Evolutionary conservation across 2,797 vertebrate genomes (phyloP), one percentile per base, ranked within the genome.

Genomic region (Anguilla megastoma): DNA sequence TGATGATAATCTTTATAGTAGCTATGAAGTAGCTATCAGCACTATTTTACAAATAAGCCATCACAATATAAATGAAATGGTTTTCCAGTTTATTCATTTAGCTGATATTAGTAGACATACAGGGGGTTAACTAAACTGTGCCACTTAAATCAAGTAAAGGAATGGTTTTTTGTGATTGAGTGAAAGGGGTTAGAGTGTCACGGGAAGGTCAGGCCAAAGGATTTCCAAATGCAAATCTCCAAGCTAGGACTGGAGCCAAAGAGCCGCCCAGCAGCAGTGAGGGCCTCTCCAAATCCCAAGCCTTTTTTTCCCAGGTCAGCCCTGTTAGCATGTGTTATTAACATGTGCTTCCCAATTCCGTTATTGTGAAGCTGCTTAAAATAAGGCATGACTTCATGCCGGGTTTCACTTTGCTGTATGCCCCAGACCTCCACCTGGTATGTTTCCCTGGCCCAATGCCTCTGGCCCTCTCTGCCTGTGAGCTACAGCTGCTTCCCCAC

Each of bases 401-500:
- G 71, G 84, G 3, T 33, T 30, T 41, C 8, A 16, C 82, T 85
- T 58, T n/a, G 9, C 45, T 58, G 54, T 88, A 58, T 54, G 83
- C 24, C 21, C 21, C 83, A 60, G 84, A 48, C 88, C 85, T 80
- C 87, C 86, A 84, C 86, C 86, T 69, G 21, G 74, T 88, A 48
- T 79, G 74, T 83, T 56, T 83, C 52, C 74, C 52, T 56, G 69
- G 82, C 86, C 82, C 66, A 85, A 33, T 69, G 80, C 45, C 74
- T 86, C 71, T 84, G 30, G 50, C 33, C 63, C 86, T 80, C 58
- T 60, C 84, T 50, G 87, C 69, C 85, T 87, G 66, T 84, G 66
- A 86, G 87, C 60, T 10, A 86, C 89, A 92, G 86, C 90, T 91
- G 91, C 84, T 84, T 85, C 84, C 7, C 3, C 18, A 36, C 54